These are phyloP conservation scores for Lamellibrachia luymesi DNA, from an alignment of 1,140 invertebrate species.

Conservation along the genomic window DNA sequence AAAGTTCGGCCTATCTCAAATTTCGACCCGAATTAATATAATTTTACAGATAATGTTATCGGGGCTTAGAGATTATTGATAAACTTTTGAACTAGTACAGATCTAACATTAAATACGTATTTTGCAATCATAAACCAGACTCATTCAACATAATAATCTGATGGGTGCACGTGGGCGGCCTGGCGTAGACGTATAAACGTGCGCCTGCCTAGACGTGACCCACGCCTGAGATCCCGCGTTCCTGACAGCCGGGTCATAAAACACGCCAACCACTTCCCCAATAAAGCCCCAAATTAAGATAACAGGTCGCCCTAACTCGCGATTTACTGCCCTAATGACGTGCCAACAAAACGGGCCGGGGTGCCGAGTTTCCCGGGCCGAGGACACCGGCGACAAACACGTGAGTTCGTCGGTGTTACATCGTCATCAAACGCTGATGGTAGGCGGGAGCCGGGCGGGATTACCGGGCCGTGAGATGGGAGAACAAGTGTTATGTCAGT, in stretches of 20 bases:
- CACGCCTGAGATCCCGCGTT: background rate
- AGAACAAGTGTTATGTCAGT: background rate
- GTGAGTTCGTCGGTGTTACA: background rate
- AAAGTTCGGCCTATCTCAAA: too few relatives aligned
- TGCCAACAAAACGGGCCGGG: background rate
- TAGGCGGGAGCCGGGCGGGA: background rate
- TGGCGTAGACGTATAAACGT: background rate
- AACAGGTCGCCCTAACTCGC: background rate
- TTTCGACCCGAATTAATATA: too few relatives aligned
- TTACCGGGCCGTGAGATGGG: background rate
- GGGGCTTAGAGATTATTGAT: background rate
- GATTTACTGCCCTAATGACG: conserved; percentile 4
- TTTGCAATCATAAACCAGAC: background rate
- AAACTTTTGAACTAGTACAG: background rate
- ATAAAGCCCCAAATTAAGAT: conserved; percentile 5
- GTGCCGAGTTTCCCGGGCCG: background rate
- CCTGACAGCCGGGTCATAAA: background rate
- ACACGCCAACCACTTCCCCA: background rate
- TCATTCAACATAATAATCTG: background rate
- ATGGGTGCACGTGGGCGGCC: background rate
- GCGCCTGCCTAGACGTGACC: background rate
- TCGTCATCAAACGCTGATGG: background rate
- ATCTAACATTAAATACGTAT: background rate
- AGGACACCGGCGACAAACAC: background rate
- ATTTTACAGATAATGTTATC: too few relatives aligned